Evolutionary conservation across 2,113 vertebrate species (phyloP).

Genomic region (Procapra przewalskii): DNA sequence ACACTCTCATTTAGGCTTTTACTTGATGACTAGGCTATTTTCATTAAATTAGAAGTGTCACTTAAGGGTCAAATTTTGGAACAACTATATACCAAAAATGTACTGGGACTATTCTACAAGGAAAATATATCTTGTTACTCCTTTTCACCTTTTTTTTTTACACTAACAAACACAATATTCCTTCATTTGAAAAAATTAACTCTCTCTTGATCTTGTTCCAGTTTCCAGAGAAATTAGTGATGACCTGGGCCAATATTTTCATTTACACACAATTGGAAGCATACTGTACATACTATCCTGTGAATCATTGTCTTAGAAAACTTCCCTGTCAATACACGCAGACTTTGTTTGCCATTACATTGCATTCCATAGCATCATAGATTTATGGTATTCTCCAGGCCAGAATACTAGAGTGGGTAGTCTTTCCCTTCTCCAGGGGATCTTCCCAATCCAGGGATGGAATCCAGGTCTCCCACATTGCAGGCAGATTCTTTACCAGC

Average conservation of each 20-base stretch:
- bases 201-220: neutral
- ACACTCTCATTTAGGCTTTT: neutral
- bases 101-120: neutral
- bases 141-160: neutral
- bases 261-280: neutral
- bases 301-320: neutral
- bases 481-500: neutral
- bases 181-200: neutral
- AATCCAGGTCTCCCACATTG: neutral
- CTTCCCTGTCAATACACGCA: neutral
- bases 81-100: conserved; percentile 12
- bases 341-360: neutral
- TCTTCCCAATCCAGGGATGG: neutral
- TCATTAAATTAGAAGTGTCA: conserved; percentile 1
- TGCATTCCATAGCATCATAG: neutral
- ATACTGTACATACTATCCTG: neutral
- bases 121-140: neutral
- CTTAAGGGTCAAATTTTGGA: neutral
- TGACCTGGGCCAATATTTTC: neutral
- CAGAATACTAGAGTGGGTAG: neutral
- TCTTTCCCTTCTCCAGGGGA: neutral
- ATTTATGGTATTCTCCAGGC: neutral
- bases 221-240: neutral
- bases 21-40: neutral
- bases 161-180: neutral